Conservation (phyloP, 2,113 vertebrate genomes). For the Columbina picui region DNA sequence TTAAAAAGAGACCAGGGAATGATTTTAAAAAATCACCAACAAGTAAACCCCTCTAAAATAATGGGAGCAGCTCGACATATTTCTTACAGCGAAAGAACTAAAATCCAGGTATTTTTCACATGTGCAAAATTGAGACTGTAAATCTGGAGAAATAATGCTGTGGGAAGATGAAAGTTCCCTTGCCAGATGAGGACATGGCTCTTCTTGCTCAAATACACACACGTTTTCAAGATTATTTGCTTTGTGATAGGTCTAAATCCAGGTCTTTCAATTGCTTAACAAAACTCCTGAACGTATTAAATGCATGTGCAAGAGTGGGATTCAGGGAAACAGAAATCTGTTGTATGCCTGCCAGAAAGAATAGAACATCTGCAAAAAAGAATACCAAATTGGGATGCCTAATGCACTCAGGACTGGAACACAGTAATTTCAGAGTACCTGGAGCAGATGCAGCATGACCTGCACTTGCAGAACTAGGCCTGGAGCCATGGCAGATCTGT, state of each 20-base stretch:
- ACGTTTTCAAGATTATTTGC: not conserved
- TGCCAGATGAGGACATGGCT: not conserved
- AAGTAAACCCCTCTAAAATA: not conserved
- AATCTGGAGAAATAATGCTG: not conserved
- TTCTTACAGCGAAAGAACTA: not conserved
- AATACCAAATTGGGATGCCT: not conserved
- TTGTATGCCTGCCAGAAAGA: not conserved
- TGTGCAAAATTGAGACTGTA: not conserved
- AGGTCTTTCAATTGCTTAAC: not conserved
- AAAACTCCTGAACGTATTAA: not conserved
- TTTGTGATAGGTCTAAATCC: not conserved
- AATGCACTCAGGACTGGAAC: not conserved
- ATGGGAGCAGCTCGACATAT: not conserved
- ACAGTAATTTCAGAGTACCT: not conserved
- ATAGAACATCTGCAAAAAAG: not conserved
- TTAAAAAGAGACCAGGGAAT: not conserved
- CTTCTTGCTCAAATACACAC: not conserved
- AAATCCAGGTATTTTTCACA: not conserved
- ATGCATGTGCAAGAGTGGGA: not conserved
- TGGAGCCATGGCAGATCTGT: not conserved
- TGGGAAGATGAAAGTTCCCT: not conserved
- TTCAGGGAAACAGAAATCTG: not conserved
- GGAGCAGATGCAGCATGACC: not conserved
- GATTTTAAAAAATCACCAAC: not conserved
- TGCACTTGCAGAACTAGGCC: not conserved